Evolutionary conservation across 2,797 vertebrate species (phyloP).

Genomic region (Streptopelia turtur): DNA sequence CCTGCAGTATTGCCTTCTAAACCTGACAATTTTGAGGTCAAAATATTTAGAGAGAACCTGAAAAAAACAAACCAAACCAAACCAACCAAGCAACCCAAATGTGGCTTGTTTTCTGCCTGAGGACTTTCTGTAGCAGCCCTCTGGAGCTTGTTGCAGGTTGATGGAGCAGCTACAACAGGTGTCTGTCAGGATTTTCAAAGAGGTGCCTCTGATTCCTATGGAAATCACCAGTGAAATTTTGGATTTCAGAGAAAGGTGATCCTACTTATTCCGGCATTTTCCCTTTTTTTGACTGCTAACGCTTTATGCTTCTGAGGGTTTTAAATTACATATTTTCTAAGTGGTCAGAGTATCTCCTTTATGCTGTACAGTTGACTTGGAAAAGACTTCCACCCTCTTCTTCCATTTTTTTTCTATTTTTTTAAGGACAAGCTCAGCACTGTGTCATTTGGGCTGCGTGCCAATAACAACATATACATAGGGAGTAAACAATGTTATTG

Average conservation of each 20-base stretch:
- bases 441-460: neutral
- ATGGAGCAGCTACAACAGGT: neutral
- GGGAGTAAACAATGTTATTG: neutral
- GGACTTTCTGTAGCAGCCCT: neutral
- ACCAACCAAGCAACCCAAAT: neutral
- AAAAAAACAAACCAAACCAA: neutral
- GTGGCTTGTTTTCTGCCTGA: neutral
- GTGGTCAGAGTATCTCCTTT: neutral
- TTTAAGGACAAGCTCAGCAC: neutral
- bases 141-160: fast-evolving
- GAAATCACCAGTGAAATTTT: neutral
- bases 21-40: neutral
- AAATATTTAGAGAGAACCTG: neutral
- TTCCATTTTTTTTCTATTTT: neutral
- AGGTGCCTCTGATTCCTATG: neutral
- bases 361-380: neutral
- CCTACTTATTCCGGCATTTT: neutral
- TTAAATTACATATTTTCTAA: neutral
- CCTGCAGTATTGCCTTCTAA: neutral
- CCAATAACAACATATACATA: neutral
- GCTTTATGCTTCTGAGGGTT: neutral
- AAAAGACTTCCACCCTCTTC: neutral
- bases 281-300: neutral
- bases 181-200: neutral
- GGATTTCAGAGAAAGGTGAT: neutral